Evolutionary conservation across 2,113 vertebrate species (phyloP), one percentile per base, ranked within the genome.

Genomic region (Phalacrocorax aristotelis): DNA sequence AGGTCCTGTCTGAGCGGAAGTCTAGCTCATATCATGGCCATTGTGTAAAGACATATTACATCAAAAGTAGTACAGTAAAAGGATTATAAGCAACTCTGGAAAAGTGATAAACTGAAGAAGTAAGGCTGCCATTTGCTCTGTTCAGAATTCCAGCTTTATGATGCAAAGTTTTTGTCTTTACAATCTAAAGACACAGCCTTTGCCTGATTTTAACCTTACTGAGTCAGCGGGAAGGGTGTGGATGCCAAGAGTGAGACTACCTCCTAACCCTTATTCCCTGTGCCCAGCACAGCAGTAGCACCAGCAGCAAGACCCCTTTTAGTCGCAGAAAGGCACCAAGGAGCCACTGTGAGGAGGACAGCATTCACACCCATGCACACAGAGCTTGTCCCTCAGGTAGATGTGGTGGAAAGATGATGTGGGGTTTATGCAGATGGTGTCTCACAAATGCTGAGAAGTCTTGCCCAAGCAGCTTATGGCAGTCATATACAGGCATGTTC

Each of bases 21-120:
- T n/a, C 21, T 75, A 51, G 11, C 16, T 92, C 38, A 19, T 68
- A 80, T 83, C 27, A 54, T 21, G 36, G 29, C 14, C 29, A 70
- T 66, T 88, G 38, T 72, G 36, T 38, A 61, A 88, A 72, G 32
- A 27, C 8, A 72, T 52, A 65, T 71, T 74, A 20, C 34, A 66
- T 66, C 38, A 74, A 90, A 87, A 93, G 70, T 74, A 81, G 89
- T 75, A 30, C 7, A 34, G 60, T 4, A 46, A 94, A 92, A 94
- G 10, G 7, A 92, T 58, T 83, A 77, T 48, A 81, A 75, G 7
- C 8, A 87, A 58, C 7, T 10, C 68, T 83, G 38, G 29, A 70
- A 93, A 89, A 80, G 29, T 30, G 92, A 61, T 66, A 94, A 87
- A 78, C 29, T 27, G 29, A 74, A 90, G 48, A 92, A 90, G 18